Conservation (phyloP, 2,113 vertebrate genomes). For the Phoenicopterus ruber region DNA sequence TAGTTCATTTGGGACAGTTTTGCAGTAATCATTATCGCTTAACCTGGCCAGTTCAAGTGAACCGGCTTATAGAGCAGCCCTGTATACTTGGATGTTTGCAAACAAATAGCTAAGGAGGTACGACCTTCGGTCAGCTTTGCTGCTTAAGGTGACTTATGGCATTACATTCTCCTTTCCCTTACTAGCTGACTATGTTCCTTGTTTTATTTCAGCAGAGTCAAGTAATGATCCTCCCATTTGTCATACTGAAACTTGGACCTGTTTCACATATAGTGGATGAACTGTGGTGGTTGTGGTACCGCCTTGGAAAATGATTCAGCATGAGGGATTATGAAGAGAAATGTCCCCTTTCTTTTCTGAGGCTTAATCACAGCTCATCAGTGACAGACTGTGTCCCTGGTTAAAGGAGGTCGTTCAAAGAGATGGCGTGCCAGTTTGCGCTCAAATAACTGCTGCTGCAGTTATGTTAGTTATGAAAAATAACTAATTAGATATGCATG, state of each 20-base stretch:
- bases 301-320: background rate
- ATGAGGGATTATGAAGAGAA: background rate
- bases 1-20: background rate
- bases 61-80: background rate
- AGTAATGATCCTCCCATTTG: background rate
- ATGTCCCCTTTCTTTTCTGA: background rate
- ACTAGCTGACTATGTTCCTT: background rate
- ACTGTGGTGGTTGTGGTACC: background rate
- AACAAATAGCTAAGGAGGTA: background rate
- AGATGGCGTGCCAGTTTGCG: background rate
- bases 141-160: background rate
- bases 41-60: background rate
- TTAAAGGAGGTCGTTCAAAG: background rate
- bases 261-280: background rate
- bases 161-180: background rate
- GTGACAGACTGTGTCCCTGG: background rate
- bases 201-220: background rate
- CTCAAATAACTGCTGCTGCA: background rate
- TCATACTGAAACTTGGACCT: background rate
- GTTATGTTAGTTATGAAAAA: too few relatives aligned
- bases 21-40: background rate
- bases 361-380: background rate
- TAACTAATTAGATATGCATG: fast-evolving
- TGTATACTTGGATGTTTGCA: background rate
- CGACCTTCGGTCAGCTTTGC: background rate